Conservation (phyloP, 2,113 vertebrate species). For the Etia nguti region DNA sequence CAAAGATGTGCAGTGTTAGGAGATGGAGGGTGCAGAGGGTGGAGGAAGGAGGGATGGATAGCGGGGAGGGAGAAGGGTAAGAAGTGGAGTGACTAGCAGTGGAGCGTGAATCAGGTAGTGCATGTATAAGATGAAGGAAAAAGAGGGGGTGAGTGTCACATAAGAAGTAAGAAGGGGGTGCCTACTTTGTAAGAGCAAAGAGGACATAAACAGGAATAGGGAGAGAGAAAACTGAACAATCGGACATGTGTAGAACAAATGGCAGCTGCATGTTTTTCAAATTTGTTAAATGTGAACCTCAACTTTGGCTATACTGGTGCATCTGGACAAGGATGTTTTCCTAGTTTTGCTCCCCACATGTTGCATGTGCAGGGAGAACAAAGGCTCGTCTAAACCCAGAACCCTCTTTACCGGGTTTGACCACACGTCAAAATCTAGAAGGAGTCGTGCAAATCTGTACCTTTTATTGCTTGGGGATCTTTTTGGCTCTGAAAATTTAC, state of each 20-base stretch:
- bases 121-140: neutral
- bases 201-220: neutral
- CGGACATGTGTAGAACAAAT: neutral
- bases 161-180: neutral
- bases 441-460: neutral
- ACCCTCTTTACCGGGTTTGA: neutral
- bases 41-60: neutral
- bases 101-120: neutral
- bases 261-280: neutral
- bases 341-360: neutral
- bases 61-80: neutral
- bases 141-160: neutral
- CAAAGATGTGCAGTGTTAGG: conserved; percentile 64
- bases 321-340: neutral
- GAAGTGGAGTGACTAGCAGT: neutral
- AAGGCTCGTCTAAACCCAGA: neutral
- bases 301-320: neutral
- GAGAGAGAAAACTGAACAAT: neutral
- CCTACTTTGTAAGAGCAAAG: neutral
- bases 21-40: neutral
- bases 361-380: neutral
- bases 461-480: neutral
- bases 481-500: neutral
- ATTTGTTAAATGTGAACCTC: neutral
- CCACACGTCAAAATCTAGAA: neutral